These are phyloP conservation scores for Loripinus fragilis DNA, from an alignment of 2,888 invertebrate genomes.

Conservation along the genomic window DNA sequence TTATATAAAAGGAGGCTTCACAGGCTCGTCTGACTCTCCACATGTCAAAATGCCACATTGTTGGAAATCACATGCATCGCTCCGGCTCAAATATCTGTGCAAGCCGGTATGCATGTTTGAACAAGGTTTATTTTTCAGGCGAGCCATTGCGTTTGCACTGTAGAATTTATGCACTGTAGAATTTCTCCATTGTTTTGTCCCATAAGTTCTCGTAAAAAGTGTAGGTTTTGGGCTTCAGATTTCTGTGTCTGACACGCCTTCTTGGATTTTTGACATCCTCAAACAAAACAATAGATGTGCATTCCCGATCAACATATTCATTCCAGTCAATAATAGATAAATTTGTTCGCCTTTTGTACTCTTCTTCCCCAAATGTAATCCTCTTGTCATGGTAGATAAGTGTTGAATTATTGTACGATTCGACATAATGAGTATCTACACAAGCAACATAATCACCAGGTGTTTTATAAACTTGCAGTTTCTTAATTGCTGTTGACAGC, in stretches of 20 bases:
- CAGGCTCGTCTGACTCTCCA: no score
- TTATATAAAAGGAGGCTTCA: no score
- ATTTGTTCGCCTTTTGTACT: not conserved
- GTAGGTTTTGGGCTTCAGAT: not conserved
- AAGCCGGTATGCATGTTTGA: no score
- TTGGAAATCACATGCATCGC: no score
- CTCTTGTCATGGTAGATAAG: not conserved
- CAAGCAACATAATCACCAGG: constrained; percentile 37
- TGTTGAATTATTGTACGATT: constrained; percentile 33
- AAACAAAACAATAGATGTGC: not conserved
- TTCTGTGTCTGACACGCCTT: not conserved
- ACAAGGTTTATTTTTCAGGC: no score
- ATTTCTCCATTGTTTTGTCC: not conserved
- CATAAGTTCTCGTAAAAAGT: not conserved
- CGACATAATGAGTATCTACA: constrained; percentile 48
- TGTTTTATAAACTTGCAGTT: constrained; percentile 39
- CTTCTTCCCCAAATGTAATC: not conserved
- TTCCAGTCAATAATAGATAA: not conserved
- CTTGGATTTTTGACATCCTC: not conserved
- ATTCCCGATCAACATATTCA: constrained; percentile 2
- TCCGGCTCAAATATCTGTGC: no score
- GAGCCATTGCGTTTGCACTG: no score
- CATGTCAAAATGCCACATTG: no score
- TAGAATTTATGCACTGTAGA: no score
- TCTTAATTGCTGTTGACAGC: constrained; percentile 12